Percentiles rank a stretch among this genome's conserved stretches.
Evolutionary conservation across 2,888 invertebrate genomes (phyloP).

Genomic region (Epiblema foenella): DNA sequence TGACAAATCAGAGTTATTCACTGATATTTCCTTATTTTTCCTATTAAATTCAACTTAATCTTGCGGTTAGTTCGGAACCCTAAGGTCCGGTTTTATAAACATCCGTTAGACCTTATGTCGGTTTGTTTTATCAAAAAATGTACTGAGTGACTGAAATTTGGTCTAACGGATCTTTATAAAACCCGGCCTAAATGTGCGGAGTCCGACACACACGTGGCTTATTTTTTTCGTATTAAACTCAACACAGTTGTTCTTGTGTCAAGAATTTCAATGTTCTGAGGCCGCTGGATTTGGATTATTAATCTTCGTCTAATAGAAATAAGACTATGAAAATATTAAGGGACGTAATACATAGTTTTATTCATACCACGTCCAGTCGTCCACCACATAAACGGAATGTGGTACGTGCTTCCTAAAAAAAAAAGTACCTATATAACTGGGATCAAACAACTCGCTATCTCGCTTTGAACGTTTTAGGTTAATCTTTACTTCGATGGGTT

Average conservation of each 20-base stretch:
- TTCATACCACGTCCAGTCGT: constrained; percentile 34
- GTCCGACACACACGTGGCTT: too few relatives aligned
- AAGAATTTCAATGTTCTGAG: background rate
- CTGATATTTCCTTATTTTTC: too few relatives aligned
- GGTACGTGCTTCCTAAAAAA: constrained; percentile 29
- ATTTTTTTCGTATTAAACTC: background rate
- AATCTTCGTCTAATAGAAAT: background rate
- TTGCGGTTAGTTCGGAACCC: too few relatives aligned
- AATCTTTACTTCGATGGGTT: constrained; percentile 14
- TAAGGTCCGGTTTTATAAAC: too few relatives aligned
- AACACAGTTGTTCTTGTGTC: background rate
- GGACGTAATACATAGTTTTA: constrained; percentile 16
- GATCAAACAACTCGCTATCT: constrained; percentile 16
- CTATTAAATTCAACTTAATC: too few relatives aligned
- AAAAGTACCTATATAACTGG: constrained; percentile 8
- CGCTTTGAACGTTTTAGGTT: background rate
- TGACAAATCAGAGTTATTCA: too few relatives aligned
- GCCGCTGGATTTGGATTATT: background rate
- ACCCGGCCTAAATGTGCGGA: too few relatives aligned
- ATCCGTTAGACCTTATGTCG: too few relatives aligned
- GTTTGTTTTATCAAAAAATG: too few relatives aligned
- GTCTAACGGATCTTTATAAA: too few relatives aligned
- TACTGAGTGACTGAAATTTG: too few relatives aligned
- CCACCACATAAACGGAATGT: constrained; percentile 22
- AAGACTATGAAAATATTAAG: constrained; percentile 14